Evolutionary conservation across 2,797 vertebrate species (phyloP).

Genomic region (Pteropus rufus): DNA sequence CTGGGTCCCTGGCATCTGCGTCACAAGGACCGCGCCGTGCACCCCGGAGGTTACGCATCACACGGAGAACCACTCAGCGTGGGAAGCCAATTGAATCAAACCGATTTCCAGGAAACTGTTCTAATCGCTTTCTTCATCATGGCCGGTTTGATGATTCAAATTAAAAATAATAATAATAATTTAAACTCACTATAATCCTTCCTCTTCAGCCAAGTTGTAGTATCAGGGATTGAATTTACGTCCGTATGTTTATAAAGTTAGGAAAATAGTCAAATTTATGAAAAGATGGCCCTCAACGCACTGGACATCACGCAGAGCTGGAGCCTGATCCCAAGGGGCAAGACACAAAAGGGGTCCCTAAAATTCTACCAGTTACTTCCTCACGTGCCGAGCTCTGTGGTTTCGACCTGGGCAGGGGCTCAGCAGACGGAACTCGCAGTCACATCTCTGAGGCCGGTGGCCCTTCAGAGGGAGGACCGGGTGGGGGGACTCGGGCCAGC

Average conservation of each 20-base stretch:
- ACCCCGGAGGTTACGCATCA: not conserved
- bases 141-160: not conserved
- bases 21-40: rapidly evolving
- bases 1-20: rapidly evolving
- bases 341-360: not conserved
- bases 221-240: not conserved
- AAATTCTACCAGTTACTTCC: too few relatives aligned
- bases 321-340: not conserved
- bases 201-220: not conserved
- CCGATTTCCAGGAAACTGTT: not conserved
- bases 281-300: too few relatives aligned
- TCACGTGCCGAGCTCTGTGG: too few relatives aligned
- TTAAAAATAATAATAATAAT: not conserved
- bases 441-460: too few relatives aligned
- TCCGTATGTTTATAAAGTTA: not conserved
- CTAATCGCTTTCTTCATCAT: not conserved
- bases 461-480: too few relatives aligned
- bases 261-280: not conserved
- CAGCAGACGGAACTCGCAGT: too few relatives aligned
- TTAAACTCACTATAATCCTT: not conserved
- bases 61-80: too few relatives aligned
- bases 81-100: not conserved
- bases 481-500: too few relatives aligned
- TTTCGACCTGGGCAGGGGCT: too few relatives aligned
- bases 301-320: rapidly evolving